Conservation (phyloP, 2,888 invertebrate genomes). For the Harmothoe impar region DNA sequence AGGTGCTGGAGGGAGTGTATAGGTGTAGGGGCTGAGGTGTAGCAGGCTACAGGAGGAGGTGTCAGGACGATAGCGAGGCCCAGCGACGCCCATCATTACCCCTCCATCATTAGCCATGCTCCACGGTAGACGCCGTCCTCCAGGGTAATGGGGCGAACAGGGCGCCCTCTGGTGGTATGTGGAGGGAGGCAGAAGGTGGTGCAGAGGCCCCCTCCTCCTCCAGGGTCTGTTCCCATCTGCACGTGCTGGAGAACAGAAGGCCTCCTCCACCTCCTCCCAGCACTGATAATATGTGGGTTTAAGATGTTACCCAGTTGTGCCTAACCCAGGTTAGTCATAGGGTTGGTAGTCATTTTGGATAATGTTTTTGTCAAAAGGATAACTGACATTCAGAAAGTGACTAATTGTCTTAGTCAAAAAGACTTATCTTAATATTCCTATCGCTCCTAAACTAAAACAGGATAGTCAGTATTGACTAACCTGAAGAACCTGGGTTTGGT, state of each 20-base stretch:
- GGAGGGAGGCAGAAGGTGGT: background rate
- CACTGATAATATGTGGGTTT: too few species aligned
- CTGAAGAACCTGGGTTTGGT: too few species aligned
- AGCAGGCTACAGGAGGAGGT: background rate
- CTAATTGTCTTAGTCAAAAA: too few species aligned
- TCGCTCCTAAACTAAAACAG: too few species aligned
- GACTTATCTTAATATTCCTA: too few species aligned
- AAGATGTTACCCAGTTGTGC: too few species aligned
- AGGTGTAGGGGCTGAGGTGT: background rate
- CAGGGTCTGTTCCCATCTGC: slow-evolving; percentile 6
- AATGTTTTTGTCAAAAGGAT: too few species aligned
- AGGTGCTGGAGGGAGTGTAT: slow-evolving; percentile 11
- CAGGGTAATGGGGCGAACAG: slow-evolving; percentile 51
- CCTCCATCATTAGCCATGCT: slow-evolving; percentile 52
- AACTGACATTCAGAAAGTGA: too few species aligned
- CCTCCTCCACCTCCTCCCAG: background rate
- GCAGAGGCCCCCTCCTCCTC: background rate
- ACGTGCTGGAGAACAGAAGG: slow-evolving; percentile 6
- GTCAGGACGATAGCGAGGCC: background rate
- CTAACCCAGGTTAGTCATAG: too few species aligned
- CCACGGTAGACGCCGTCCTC: slow-evolving; percentile 28
- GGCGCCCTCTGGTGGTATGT: slow-evolving; percentile 16
- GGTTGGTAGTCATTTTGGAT: too few species aligned
- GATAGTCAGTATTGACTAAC: too few species aligned
- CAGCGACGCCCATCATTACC: slow-evolving; percentile 51